Conservation (phyloP, 2,888 invertebrate species). For the Bombyx huttoni region DNA sequence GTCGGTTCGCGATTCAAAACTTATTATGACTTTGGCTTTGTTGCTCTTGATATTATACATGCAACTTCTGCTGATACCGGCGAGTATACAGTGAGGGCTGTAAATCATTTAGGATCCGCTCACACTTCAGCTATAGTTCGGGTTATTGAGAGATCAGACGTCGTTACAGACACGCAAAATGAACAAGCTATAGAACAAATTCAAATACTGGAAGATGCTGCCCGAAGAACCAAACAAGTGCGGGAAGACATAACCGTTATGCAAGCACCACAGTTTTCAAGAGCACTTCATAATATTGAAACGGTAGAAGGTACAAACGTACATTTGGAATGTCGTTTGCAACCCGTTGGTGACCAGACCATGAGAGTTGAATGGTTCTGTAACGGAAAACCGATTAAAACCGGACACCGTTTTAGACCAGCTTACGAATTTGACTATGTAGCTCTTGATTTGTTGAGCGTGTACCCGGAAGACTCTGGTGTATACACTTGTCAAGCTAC, state of each 20-base stretch:
- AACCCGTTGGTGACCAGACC: constrained; percentile 91
- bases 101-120: constrained; percentile 93
- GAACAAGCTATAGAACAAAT: constrained; percentile 94
- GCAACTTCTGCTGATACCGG: constrained; percentile 95
- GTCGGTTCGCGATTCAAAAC: constrained; percentile 94
- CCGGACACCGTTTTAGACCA: constrained; percentile 94
- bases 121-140: constrained; percentile 93
- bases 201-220: constrained; percentile 87
- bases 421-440: constrained; percentile 98
- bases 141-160: constrained; percentile 84
- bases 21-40: constrained; percentile 97
- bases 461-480: constrained; percentile 97
- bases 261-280: constrained; percentile 90
- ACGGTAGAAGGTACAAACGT: constrained; percentile 93
- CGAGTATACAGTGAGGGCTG: constrained; percentile 94
- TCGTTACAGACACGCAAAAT: constrained; percentile 91
- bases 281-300: constrained; percentile 90
- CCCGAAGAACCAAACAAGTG: constrained; percentile 78
- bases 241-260: constrained; percentile 87
- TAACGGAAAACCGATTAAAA: constrained; percentile 92
- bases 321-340: constrained; percentile 91
- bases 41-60: constrained; percentile 95
- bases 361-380: constrained; percentile 98
- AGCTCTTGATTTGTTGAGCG: constrained; percentile 94
- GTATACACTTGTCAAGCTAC: constrained; percentile 96